These are phyloP conservation scores for Picus viridis DNA, from an alignment of 2,797 vertebrate genomes.

Conservation along the genomic window DNA sequence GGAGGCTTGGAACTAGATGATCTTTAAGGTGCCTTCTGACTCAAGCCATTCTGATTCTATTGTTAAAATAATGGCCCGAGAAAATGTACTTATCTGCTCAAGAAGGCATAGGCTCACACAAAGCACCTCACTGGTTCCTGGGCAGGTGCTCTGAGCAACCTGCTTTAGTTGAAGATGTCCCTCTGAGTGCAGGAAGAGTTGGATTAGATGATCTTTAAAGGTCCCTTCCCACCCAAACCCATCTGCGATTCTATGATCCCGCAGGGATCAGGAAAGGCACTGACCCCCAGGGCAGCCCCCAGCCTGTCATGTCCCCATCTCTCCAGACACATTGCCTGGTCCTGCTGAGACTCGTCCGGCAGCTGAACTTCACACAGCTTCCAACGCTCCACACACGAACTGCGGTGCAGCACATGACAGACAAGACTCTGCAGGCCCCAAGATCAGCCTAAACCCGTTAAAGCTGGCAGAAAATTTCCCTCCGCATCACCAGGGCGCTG, in stretches of 20 bases:
- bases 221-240: not conserved
- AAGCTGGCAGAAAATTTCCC: not conserved
- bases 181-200: not conserved
- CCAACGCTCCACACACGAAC: not conserved
- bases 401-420: rapidly evolving
- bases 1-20: too few relatives aligned
- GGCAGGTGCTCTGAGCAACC: not conserved
- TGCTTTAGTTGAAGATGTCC: not conserved
- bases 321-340: not conserved
- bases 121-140: too few relatives aligned
- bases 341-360: not conserved
- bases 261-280: not conserved
- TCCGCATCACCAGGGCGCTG: rapidly evolving
- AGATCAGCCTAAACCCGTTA: not conserved
- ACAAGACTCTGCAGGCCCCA: not conserved
- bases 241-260: not conserved
- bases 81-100: too few relatives aligned
- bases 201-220: not conserved
- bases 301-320: too few relatives aligned
- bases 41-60: too few relatives aligned
- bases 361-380: not conserved
- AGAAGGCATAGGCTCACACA: too few relatives aligned
- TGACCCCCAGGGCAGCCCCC: not conserved
- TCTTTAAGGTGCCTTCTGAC: too few relatives aligned
- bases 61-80: too few relatives aligned